Base-by-base conservation (phyloP, 2,888 invertebrate genomes). In the Mesoligia furuncula region DNA sequence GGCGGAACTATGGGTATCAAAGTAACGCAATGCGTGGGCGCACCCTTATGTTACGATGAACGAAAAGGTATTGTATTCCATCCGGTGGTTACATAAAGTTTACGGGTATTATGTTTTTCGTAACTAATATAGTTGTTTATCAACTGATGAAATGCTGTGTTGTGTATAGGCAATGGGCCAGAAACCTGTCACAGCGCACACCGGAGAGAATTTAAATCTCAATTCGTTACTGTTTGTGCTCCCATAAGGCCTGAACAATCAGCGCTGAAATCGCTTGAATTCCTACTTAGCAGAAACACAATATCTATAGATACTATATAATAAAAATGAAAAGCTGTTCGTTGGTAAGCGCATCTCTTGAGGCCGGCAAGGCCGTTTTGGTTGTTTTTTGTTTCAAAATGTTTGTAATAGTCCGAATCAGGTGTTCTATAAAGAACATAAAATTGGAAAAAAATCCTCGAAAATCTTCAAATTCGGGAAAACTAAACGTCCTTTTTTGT, bases 1-100 rank as follows among this genome's bases (percentile, higher is more conserved):
- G 92, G 92, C 96, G 96, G 96, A 96, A 95, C 94, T 96, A 88
- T 92, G 96, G 91, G 88, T 94, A 94, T 95, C 94, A 94, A 89
- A 89, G 90, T 92, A 93, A 93, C 93, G 93, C 93, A 94, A 93
- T 94, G 95, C 94, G 94, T 93, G 90, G 95, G 92, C 94, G 94
- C 95, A 95, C 94, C 95, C 93, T 91, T 90, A 85, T 89, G 83
- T 90, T 90, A 91, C 89, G 87, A 90, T 90, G 90, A 91, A 93
- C 92, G 91, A 92, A 94, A 93, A 91, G 84, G 90, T 90, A 93
- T 93, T 94, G 92, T 93, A 85, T 79, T 87, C 82, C 90, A 92
- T 94, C 93, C 93, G 93, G 92, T 89, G 85, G 87, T 88, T 84
- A 86, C 87, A 88, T 85, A 70, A 83, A 85, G 79, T 86, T 87